Base-by-base conservation (phyloP, 2,797 vertebrate genomes). In the Holocentrus rufus region DNA sequence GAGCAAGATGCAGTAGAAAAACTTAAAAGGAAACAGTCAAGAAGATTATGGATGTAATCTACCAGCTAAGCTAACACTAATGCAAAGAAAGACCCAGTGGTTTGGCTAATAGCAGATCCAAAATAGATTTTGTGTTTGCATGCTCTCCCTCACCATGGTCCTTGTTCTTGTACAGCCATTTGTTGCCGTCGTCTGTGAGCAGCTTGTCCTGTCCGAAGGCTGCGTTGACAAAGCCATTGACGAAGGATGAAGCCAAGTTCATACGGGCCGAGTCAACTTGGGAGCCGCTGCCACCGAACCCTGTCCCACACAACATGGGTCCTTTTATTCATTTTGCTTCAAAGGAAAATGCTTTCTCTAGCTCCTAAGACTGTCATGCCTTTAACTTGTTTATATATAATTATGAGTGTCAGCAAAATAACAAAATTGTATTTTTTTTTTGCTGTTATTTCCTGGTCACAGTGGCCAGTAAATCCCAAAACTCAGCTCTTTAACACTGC, bases 141-240 rank as follows among this genome's bases (percentile, higher is more conserved):
- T n/a, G 46, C 53, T 34, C 53, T 71, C n/a, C 30, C 87, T 92
- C 92, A 99, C 98, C 98, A 0, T 99, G 98, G 86, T 99, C 98
- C 82, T 99, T 99, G 93, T 99, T 99, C 90, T 99, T 99, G 85
- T 99, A 99, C 23, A 99, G 90, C 98, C 98, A 99, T 77, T 99
- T 99, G 92, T 99, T 99, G 82, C 98, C 98, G 10, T 99, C 98
- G 1, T 99, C 98, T 0, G 97, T 99, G 83, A 99, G 95, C 67
- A 99, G 94, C 87, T 99, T 99, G 88, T 99, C 98, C 80, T 99
- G 98, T 36, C 98, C 98, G 2, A 99, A 99, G 0, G 98, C 98
- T 0, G 98, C 98, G 0, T 99, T 99, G 68, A 99, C 97, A 18
- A 99, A 99, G 77, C 98, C 98, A 0, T 99, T 99, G 47, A 99